Percentiles rank a stretch among this genome's conserved stretches.
These are phyloP conservation scores for Chironomus tepperi DNA, from an alignment of 1,140 invertebrate genomes.

Conservation along the genomic window DNA sequence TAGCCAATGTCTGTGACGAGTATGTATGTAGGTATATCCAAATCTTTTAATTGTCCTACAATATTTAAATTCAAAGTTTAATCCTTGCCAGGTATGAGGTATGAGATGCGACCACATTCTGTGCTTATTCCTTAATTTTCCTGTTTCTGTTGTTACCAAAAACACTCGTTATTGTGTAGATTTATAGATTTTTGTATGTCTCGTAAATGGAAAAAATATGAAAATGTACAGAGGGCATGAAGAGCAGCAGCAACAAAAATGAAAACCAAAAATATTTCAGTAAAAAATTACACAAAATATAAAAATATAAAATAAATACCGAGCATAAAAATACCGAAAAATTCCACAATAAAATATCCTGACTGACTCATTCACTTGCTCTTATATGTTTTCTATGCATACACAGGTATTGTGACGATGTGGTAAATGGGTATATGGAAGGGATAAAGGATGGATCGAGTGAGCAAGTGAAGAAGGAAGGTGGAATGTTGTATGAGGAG, in stretches of 20 bases:
- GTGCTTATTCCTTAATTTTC: too few species aligned
- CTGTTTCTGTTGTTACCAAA: too few species aligned
- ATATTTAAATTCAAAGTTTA: too few species aligned
- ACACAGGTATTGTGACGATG: neutral
- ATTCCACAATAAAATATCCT: conserved; percentile 23
- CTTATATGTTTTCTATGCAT: neutral
- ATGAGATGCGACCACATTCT: neutral
- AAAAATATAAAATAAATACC: neutral
- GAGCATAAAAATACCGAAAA: neutral
- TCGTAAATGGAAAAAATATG: neutral
- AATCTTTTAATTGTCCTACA: too few species aligned
- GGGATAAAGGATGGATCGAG: neutral
- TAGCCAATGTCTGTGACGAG: too few species aligned
- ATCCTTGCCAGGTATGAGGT: too few species aligned
- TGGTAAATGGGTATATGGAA: too few species aligned
- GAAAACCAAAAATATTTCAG: conserved; percentile 3
- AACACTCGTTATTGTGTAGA: too few species aligned
- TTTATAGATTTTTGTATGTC: too few species aligned
- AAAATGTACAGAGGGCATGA: neutral
- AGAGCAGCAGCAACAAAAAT: neutral
- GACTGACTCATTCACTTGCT: neutral
- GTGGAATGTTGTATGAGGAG: neutral
- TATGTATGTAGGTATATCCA: too few species aligned
- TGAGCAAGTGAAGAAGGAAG: too few species aligned
- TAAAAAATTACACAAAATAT: conserved; percentile 15